Conservation (phyloP, 2,888 invertebrate genomes). For the Watsonalla cultraria region DNA sequence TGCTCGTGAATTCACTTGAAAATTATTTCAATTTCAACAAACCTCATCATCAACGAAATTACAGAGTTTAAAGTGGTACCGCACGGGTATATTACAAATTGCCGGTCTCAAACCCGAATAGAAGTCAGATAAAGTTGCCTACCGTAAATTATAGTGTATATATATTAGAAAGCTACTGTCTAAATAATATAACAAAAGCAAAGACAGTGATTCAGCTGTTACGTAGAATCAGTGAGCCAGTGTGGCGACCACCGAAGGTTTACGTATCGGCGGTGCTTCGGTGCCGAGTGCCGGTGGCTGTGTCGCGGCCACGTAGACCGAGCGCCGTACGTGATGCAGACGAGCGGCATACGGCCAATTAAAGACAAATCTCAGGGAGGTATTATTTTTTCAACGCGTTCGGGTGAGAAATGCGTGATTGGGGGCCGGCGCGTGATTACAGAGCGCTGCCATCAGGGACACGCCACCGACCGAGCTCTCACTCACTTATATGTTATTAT, state of each 20-base stretch:
- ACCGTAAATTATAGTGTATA: slow-evolving; percentile 43
- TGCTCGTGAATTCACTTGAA: neutral
- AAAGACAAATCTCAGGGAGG: slow-evolving; percentile 72
- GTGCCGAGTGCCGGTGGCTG: too few species aligned
- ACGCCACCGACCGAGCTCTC: slow-evolving; percentile 67
- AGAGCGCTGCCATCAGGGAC: slow-evolving; percentile 45
- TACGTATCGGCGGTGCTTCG: too few species aligned
- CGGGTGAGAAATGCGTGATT: slow-evolving; percentile 78
- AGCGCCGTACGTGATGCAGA: slow-evolving; percentile 18
- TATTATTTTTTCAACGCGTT: slow-evolving; percentile 78
- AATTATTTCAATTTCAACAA: neutral
- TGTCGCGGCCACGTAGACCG: slow-evolving; percentile 19
- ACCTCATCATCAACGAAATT: slow-evolving; percentile 5
- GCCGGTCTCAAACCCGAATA: slow-evolving; percentile 14
- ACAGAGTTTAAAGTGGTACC: slow-evolving; percentile 7
- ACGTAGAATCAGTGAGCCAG: slow-evolving; percentile 25
- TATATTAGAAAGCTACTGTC: slow-evolving; percentile 59
- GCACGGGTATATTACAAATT: slow-evolving; percentile 18
- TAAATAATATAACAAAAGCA: slow-evolving; percentile 55
- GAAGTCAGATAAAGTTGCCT: slow-evolving; percentile 18
- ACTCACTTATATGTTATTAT: slow-evolving; percentile 58
- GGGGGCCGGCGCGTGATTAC: slow-evolving; percentile 73
- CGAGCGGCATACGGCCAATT: slow-evolving; percentile 70
- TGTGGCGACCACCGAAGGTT: slow-evolving; percentile 15
- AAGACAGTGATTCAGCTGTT: slow-evolving; percentile 47